A percentile compares a stretch with the other conserved stretches of the same genome.
Evolutionary conservation across 2,113 vertebrate genomes (phyloP).

Genomic region (Bubalus kerabau): DNA sequence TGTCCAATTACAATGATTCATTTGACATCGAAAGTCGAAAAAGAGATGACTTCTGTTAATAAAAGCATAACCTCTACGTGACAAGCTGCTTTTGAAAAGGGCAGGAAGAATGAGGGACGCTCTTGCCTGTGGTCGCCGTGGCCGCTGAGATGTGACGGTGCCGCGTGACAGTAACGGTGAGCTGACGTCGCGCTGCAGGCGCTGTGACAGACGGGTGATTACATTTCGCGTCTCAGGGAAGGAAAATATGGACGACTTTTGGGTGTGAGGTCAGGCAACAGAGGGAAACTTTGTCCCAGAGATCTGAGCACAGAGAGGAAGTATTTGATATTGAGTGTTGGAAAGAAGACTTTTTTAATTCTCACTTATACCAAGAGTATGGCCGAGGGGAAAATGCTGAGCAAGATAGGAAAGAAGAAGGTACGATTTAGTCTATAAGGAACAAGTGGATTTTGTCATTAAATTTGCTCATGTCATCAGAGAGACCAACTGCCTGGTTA

Average conservation of each 20-base stretch:
- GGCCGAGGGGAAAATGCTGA: background rate
- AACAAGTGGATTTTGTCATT: background rate
- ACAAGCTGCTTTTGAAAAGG: background rate
- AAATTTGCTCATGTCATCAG: background rate
- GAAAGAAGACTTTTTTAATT: background rate
- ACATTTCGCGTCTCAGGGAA: background rate
- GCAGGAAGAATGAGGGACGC: background rate
- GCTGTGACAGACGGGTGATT: background rate
- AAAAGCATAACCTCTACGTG: background rate
- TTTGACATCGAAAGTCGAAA: background rate
- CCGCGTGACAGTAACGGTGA: background rate
- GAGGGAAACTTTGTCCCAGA: background rate
- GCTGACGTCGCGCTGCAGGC: background rate
- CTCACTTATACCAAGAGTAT: background rate
- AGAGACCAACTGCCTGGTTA: background rate
- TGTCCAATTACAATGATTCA: background rate
- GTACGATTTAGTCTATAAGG: background rate
- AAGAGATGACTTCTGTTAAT: conserved; percentile 21
- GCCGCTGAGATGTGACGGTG: background rate
- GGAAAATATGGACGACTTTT: background rate
- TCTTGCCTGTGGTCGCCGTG: background rate
- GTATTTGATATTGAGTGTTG: background rate
- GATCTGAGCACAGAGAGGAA: background rate
- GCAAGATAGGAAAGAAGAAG: background rate
- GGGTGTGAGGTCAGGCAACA: background rate